A percentile compares a stretch with the other conserved stretches of the same genome.
phyloP scores from a whole-genome alignment of 2,797 vertebrate genomes.

The Pipistrellus pygmaeus region DNA sequence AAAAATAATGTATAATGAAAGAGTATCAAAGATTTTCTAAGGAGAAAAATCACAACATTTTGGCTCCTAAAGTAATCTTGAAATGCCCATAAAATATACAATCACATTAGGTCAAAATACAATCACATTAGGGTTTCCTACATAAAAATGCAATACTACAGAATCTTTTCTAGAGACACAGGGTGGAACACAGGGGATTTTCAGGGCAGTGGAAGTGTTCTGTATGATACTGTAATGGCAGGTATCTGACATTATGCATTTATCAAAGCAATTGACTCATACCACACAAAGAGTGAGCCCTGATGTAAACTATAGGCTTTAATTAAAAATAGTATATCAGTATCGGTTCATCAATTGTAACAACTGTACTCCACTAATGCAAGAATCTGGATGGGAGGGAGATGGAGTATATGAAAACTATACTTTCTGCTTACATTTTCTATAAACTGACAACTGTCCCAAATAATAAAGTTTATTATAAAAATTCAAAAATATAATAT shows the following conservation, averaged over 20 bases:
- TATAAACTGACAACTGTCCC: neutral
- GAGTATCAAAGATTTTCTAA: neutral
- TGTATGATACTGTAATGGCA: neutral
- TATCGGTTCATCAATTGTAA: neutral
- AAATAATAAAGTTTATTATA: neutral
- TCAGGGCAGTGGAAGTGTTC: neutral
- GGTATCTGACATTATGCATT: neutral
- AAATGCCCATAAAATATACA: neutral
- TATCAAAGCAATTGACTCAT: neutral
- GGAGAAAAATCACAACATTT: neutral
- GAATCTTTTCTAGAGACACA: neutral
- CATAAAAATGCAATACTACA: neutral
- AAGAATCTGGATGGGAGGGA: neutral
- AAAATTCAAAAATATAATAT: neutral
- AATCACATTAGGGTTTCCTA: neutral
- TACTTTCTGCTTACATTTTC: neutral
- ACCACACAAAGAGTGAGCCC: neutral
- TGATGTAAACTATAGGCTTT: neutral
- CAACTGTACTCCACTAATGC: neutral
- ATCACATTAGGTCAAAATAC: neutral
- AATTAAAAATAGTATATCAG: neutral
- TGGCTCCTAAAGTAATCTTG: conserved; percentile 31
- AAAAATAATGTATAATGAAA: neutral
- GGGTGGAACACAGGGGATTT: neutral
- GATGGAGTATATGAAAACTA: neutral